These are phyloP conservation scores for Panagrolaimus sp. DNA, from an alignment of 1,140 invertebrate species.

Conservation along the genomic window DNA sequence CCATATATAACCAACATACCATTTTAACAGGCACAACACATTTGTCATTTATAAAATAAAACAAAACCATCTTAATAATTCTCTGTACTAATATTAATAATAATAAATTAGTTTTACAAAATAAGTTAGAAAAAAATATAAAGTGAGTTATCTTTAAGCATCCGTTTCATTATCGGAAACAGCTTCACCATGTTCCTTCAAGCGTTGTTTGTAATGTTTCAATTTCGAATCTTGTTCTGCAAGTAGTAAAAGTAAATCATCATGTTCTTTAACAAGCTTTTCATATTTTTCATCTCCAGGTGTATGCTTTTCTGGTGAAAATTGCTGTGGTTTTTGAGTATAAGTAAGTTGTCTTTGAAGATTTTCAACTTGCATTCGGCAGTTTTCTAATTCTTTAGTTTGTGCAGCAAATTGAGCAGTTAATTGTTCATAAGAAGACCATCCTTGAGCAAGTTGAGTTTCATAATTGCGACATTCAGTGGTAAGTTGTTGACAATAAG, in stretches of 20 bases:
- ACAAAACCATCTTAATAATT: neutral
- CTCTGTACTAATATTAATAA: slow-evolving; percentile 5
- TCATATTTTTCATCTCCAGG: slow-evolving; percentile 62
- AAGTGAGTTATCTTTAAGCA: neutral
- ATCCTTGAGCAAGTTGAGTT: slow-evolving; percentile 35
- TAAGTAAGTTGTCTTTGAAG: neutral
- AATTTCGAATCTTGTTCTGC: slow-evolving; percentile 76
- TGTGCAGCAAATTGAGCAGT: no score
- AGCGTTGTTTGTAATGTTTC: slow-evolving; percentile 67
- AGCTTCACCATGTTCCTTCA: slow-evolving; percentile 67
- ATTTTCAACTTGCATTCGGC: no score
- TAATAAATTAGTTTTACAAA: slow-evolving; percentile 5
- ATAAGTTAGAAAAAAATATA: slow-evolving; percentile 5
- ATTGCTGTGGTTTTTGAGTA: slow-evolving; percentile 15
- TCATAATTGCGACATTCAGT: slow-evolving; percentile 38
- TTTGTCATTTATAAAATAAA: no score
- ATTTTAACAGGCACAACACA: no score
- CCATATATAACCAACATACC: no score
- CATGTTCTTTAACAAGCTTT: slow-evolving; percentile 74
- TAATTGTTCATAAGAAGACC: no score
- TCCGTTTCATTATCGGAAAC: slow-evolving; percentile 42
- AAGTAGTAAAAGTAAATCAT: slow-evolving; percentile 77
- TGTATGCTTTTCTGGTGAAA: neutral
- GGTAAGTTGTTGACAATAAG: slow-evolving; percentile 37
- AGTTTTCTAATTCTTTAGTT: no score